Evolutionary conservation across 2,113 vertebrate genomes (phyloP), one percentile per base, ranked within the genome.

Genomic region (Pseudopodoces humilis): DNA sequence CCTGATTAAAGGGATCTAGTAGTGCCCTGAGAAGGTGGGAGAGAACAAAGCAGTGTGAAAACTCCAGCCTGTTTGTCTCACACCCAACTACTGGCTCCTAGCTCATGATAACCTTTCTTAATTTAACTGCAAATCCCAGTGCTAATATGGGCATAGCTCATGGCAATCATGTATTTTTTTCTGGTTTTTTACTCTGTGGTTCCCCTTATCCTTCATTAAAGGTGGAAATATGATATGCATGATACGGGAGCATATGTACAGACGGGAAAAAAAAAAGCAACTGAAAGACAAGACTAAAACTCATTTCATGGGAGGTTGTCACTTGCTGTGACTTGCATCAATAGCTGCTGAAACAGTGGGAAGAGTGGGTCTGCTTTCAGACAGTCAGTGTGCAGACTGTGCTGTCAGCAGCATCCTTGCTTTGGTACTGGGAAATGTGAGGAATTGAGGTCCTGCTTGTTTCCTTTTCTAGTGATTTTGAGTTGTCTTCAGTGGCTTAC

Each of bases 231-330:
- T 33, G 52, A 43, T 91, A 44, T 24, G 9, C 31, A 3, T 71
- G 52, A 31, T 78, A 27, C 35, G 23, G 19, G 41, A 80, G n/a
- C 8, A 1, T 88, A 44, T 56, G 35, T 78, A 33, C 27, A 56
- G 44, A 44, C 0, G 13, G 23, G 10, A 3, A 10, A 30, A 50
- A 62, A 30, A 27, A 5, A 0, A 37, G 37, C 21, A 65, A 46
- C 12, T 6, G 15, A 27, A 88, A 56, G 47, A 39, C 49, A 41
- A 11, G 10, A 55, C n/a, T 55, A 65, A 31, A 80, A 39, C 30
- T 67, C 20, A 14, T 65, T 50, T 65, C 17, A 19, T 53, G 43
- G 55, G 37, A 80, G 19, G 7, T 43, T 92, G 86, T 67, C 13
- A 8, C 50, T 70, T 72, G 31, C 72, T 88, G 30, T 3, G 3